phyloP scores from a whole-genome alignment of 1,140 invertebrate genomes.

The Drosophila kikkawai region DNA sequence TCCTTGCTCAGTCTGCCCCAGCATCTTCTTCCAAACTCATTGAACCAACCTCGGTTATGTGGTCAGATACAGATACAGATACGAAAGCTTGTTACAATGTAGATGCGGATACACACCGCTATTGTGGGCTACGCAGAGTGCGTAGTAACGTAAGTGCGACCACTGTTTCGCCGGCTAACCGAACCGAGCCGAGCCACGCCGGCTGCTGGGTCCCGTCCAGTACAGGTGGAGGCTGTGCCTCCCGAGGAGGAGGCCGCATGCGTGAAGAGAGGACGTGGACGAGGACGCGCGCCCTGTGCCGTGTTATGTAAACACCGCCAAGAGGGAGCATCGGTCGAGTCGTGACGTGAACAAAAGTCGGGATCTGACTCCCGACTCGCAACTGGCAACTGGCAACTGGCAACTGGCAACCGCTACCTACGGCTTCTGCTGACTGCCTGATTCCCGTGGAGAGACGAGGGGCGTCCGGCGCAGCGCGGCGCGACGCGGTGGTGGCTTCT shows the following conservation, averaged over 20 bases:
- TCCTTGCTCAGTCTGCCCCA: neutral
- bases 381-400: constrained; percentile 27
- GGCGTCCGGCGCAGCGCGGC: constrained; percentile 14
- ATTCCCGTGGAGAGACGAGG: constrained; percentile 53
- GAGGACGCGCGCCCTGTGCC: constrained; percentile 7
- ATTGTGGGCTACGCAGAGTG: constrained; percentile 50
- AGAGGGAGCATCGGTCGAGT: constrained; percentile 27
- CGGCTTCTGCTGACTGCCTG: constrained; percentile 58
- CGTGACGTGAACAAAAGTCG: constrained; percentile 46
- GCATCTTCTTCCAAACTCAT: neutral
- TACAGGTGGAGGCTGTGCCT: constrained; percentile 16
- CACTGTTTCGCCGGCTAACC: constrained; percentile 54
- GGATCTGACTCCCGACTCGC: constrained; percentile 45
- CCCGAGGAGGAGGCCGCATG: constrained; percentile 31
- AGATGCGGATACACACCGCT: constrained; percentile 45
- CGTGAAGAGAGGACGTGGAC: constrained; percentile 39
- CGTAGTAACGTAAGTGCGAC: constrained; percentile 67
- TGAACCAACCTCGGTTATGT: neutral
- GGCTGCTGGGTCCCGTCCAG: constrained; percentile 16
- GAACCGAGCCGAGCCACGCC: constrained; percentile 33
- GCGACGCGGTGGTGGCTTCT: constrained; percentile 46
- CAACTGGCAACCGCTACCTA: constrained; percentile 32
- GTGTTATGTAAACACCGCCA: constrained; percentile 49
- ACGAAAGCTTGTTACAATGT: constrained; percentile 6
- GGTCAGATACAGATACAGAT: constrained; percentile 13